Conservation (phyloP, 2,888 invertebrate genomes). For the Dioctria linearis region DNA sequence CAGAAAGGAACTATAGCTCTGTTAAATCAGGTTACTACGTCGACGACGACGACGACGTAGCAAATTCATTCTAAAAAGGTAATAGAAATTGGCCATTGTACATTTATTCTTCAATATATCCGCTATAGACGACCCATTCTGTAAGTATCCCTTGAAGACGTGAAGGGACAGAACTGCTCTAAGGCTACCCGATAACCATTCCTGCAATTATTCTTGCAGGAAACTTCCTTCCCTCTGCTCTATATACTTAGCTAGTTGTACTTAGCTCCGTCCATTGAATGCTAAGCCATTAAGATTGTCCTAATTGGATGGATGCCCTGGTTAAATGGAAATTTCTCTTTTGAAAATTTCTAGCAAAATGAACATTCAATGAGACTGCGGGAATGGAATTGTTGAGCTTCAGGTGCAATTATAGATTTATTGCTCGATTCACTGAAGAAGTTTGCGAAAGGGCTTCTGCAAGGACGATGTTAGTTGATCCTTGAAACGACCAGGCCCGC, state of each 20-base stretch:
- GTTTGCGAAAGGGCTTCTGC: neutral
- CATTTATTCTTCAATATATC: neutral
- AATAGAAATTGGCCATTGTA: slow-evolving; percentile 14
- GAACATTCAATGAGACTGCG: slow-evolving; percentile 35
- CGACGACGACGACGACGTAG: neutral
- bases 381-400: slow-evolving; percentile 27
- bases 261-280: neutral
- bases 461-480: no score
- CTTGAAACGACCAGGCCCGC: neutral
- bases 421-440: neutral
- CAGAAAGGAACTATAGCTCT: neutral
- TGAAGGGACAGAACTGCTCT: neutral
- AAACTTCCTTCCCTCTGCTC: neutral
- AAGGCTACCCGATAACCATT: neutral
- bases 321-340: slow-evolving; percentile 10
- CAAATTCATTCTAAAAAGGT: slow-evolving; percentile 2
- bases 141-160: neutral
- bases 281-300: slow-evolving; percentile 15
- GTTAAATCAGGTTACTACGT: slow-evolving; percentile 12
- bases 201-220: neutral
- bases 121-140: no score
- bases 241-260: no score
- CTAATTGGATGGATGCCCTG: slow-evolving; percentile 33
- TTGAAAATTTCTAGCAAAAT: slow-evolving; percentile 28
- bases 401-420: slow-evolving; percentile 39